A percentile compares a stretch with the other conserved stretches of the same genome.
phyloP scores from a whole-genome alignment of 2,888 invertebrate genomes.

The Hypomecis punctinalis region DNA sequence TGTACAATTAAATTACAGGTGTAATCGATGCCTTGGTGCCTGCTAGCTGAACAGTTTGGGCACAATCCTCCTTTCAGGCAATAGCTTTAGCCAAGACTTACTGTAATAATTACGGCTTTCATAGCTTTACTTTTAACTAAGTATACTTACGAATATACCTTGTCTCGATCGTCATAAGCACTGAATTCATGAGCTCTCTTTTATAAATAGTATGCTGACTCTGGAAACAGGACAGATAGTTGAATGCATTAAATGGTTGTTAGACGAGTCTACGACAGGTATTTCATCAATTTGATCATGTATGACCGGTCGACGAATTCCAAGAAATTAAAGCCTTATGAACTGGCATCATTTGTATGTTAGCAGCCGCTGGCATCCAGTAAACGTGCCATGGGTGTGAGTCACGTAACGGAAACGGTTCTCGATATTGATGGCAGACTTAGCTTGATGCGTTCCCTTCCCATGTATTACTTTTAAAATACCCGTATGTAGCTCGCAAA shows the following conservation, averaged over 20 bases:
- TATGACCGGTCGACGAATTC: constrained; percentile 52
- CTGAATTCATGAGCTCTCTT: no score
- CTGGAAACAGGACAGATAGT: no score
- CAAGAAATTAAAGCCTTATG: constrained; percentile 66
- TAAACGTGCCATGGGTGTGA: constrained; percentile 80
- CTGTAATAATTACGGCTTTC: no score
- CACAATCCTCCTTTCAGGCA: no score
- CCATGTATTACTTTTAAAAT: constrained; percentile 59
- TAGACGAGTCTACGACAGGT: constrained; percentile 5
- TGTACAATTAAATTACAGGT: no score
- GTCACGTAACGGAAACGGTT: constrained; percentile 83
- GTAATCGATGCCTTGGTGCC: no score
- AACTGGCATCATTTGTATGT: constrained; percentile 72
- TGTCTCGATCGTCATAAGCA: no score
- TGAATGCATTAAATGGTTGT: neutral
- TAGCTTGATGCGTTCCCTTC: constrained; percentile 70
- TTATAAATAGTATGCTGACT: no score
- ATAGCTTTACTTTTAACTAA: no score
- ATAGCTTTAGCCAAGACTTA: no score
- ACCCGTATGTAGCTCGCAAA: constrained; percentile 5
- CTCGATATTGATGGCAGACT: constrained; percentile 73
- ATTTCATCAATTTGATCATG: constrained; percentile 42
- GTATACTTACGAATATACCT: no score
- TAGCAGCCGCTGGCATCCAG: constrained; percentile 70
- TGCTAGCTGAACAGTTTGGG: no score